Base-by-base conservation (phyloP, 2,797 vertebrate genomes). In the Hippoglossus hippoglossus region DNA sequence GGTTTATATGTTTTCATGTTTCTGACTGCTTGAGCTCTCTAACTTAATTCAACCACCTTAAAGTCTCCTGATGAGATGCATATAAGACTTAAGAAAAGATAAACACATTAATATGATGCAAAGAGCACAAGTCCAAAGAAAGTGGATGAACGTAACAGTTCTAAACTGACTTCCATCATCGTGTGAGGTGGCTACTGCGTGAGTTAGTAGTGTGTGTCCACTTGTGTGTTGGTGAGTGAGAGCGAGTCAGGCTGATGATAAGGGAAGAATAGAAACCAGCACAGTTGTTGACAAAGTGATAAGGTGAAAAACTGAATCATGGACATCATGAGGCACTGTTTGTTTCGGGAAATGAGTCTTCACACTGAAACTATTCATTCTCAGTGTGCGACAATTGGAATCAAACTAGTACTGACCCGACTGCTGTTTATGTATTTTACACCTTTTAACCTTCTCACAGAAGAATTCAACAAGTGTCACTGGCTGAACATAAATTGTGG, bases 221-320 rank as follows among this genome's bases (percentile, higher is more conserved):
- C 36, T 25, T 31, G 26, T 52, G 46, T 60, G 53, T 53, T 22
- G 22, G 54, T 28, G 73, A 50, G 65, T 1, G 44, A 18, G 62
- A 50, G 44, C 1, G 25, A 65, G 46, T 6, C 34, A n/a, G 58
- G 36, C 22, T 54, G 5, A 4, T 21, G 85, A 91, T 84, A 87
- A 86, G 80, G 58, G 69, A 82, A 71, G 69, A 84, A 84, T 63
- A 84, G 79, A 75, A 86, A 87, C 80, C 69, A 69, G 26, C 70
- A 52, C 44, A 6, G 56, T 22, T 86, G 89, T 89, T 88, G 84
- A 88, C 81, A 71, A 28, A 88, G 64, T 9, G 85, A 89, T 85
- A 81, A 88, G 75, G 54, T 26, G 61, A 62, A 49, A 73, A n/a
- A 50, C 9, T 83, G 74, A 87, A 83, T 85, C 73, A 77, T 72